Evolutionary conservation across 2,888 invertebrate genomes (phyloP).

Genomic region (Parasteatoda lunata): DNA sequence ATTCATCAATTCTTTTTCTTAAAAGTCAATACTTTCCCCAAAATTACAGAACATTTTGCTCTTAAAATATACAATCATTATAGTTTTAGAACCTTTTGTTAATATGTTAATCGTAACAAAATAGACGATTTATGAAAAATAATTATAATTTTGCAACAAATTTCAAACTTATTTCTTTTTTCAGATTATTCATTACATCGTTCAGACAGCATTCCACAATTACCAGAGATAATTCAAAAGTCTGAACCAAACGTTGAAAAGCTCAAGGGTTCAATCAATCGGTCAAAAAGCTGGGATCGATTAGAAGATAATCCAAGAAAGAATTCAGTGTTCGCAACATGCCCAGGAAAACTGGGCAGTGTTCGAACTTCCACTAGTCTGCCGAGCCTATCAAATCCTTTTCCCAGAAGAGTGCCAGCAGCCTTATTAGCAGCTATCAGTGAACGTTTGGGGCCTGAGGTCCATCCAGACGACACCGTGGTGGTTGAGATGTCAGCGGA

Average conservation of each 20-base stretch:
- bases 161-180: background rate
- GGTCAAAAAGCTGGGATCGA: constrained; percentile 66
- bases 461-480: constrained; percentile 73
- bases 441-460: constrained; percentile 68
- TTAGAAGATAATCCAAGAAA: constrained; percentile 32
- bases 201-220: constrained; percentile 20
- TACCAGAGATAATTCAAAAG: constrained; percentile 41
- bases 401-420: constrained; percentile 55
- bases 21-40: too few relatives aligned
- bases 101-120: background rate
- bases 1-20: too few relatives aligned
- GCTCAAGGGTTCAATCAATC: constrained; percentile 23
- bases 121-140: background rate
- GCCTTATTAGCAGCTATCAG: constrained; percentile 71
- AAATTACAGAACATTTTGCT: too few relatives aligned
- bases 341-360: constrained; percentile 18
- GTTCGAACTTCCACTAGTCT: constrained; percentile 47
- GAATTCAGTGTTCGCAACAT: constrained; percentile 12
- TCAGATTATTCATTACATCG: background rate
- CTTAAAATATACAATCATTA: too few relatives aligned
- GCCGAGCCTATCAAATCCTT: constrained; percentile 46
- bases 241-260: background rate
- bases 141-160: background rate
- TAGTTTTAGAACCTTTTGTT: background rate
- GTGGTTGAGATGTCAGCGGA: constrained; percentile 87